Evolutionary conservation across 2,113 vertebrate genomes (phyloP).

Genomic region (Spheniscus mendiculus): DNA sequence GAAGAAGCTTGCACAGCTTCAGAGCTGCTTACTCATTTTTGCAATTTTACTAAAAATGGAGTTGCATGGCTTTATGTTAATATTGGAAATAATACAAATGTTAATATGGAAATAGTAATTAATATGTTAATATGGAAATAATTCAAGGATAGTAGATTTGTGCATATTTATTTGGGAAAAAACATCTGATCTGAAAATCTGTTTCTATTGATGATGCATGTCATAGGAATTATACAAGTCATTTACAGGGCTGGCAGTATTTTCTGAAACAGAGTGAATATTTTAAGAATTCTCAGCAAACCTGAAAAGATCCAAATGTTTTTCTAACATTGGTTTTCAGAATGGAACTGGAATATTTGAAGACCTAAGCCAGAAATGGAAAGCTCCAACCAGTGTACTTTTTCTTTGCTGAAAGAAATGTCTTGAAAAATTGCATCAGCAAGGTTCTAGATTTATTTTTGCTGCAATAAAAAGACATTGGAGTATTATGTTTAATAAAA

Average conservation of each 20-base stretch:
- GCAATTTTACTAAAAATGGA: not conserved
- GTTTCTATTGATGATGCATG: not conserved
- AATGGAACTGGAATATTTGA: not conserved
- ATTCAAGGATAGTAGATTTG: not conserved
- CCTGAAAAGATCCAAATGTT: not conserved
- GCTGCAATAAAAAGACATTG: not conserved
- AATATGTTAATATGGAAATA: not conserved
- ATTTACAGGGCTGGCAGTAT: not conserved
- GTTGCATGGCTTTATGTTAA: not conserved
- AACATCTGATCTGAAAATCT: not conserved
- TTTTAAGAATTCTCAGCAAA: not conserved
- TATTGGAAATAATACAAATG: too few species aligned
- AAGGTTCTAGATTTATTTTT: not conserved
- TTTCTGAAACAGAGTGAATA: not conserved
- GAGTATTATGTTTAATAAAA: not conserved
- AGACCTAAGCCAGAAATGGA: not conserved
- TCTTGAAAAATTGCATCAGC: not conserved
- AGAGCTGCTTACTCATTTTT: not conserved
- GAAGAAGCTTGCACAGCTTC: not conserved
- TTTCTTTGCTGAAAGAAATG: not conserved
- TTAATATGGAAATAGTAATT: too few species aligned
- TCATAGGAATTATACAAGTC: not conserved
- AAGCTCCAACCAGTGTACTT: not conserved
- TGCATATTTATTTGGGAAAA: not conserved
- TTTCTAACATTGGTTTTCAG: not conserved